Evolutionary conservation across 2,888 invertebrate species (phyloP).

Genomic region (Lomographa bimaculata): DNA sequence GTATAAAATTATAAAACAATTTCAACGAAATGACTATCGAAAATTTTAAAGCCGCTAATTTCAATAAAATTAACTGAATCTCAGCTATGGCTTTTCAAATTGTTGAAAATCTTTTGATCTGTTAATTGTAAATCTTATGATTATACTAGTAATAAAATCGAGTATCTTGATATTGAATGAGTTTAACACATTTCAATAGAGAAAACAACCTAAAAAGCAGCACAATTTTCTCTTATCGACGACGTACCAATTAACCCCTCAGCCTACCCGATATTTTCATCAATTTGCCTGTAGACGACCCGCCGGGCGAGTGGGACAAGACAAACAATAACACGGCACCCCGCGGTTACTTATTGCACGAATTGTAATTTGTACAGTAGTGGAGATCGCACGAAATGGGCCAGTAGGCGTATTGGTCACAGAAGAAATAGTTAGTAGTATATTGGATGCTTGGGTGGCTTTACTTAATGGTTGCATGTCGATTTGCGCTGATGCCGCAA

Average conservation of each 20-base stretch:
- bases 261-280: conserved; percentile 53
- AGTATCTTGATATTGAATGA: too few relatives aligned
- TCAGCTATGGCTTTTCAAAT: too few relatives aligned
- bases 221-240: conserved; percentile 8
- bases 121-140: too few relatives aligned
- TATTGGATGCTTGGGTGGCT: neutral
- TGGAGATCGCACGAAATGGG: conserved; percentile 15
- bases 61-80: too few relatives aligned
- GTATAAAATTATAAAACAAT: too few relatives aligned
- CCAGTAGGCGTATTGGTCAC: conserved; percentile 6
- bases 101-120: too few relatives aligned
- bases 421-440: too few relatives aligned
- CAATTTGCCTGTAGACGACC: conserved; percentile 62
- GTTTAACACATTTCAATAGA: too few relatives aligned
- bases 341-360: conserved; percentile 64
- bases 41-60: too few relatives aligned
- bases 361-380: conserved; percentile 19
- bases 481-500: neutral
- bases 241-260: conserved; percentile 16
- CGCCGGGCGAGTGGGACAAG: conserved; percentile 61
- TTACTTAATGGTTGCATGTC: neutral
- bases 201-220: too few relatives aligned
- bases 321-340: conserved; percentile 71
- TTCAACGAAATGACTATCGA: too few relatives aligned
- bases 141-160: too few relatives aligned